Base-by-base conservation (phyloP, 2,113 vertebrate species). In the Oryzias woworae region DNA sequence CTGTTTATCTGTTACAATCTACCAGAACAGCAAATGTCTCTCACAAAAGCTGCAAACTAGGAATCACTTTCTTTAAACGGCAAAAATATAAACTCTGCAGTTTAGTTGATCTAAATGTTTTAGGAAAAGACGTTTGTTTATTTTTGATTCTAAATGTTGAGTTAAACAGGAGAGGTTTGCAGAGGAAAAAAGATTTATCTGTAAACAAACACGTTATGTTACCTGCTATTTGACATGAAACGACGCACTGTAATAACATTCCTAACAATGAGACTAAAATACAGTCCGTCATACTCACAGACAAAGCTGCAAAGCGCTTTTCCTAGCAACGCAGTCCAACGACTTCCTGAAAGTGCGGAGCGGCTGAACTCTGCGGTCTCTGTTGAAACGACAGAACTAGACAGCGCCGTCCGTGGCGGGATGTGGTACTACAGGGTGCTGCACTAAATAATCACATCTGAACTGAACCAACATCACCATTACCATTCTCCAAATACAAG, bases 261-360 rank as follows among this genome's bases (percentile, higher is more conserved):
- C 46, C 4, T 31, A 0, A 8, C 3, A 20, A 0, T 36, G 26
- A 4, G 4, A 43, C 17, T 24, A 14, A 42, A 14, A 41, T 36
- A 42, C 10, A 3, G 16, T 3, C 0, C 1, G 22, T 50, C 1
- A 48, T 4, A 62, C 20, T 49, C 7, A 10, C 52, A 54, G 43
- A 52, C 14, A 60, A 56, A 71, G 16, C 7, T 18, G 43, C 2
- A 8, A 46, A 49, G 14, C 14, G 42, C 15, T 36, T 36, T 36
- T 10, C 36, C 36, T 36, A 36, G 10, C 12, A 36, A 36, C 36
- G 2, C 36, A 12, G 36, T 36, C 36, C 36, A 36, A 3, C 36
- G 53, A 78, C 84, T 88, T 88, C 86, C 86, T 83, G 82, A 53
- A 69, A 20, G 4, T 36, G 1, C 1, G 1, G 45, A 51, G 17